Evolutionary conservation across 2,888 invertebrate genomes (phyloP).

Genomic region (Caenorhabditis sp.): DNA sequence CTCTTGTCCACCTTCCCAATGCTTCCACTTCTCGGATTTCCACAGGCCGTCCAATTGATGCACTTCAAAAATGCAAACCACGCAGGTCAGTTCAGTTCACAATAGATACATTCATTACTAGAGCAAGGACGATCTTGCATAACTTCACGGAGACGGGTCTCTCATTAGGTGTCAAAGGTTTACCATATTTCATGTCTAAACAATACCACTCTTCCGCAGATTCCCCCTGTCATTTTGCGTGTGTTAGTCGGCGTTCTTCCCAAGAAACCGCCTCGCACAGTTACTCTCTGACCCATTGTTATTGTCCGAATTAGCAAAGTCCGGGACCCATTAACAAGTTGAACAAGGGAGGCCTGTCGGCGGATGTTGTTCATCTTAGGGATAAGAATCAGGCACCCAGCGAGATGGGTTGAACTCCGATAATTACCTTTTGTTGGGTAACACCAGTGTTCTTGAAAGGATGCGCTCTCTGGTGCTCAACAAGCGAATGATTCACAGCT

Average conservation of each 20-base stretch:
- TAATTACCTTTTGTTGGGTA: conserved; percentile 58
- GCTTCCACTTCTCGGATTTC: conserved; percentile 38
- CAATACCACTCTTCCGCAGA: conserved; percentile 11
- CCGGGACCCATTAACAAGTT: conserved; percentile 55
- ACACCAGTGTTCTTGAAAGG: conserved; percentile 48
- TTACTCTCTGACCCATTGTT: conserved; percentile 37
- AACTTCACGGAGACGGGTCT: conserved; percentile 12
- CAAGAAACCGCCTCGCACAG: conserved; percentile 2
- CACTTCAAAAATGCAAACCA: conserved; percentile 22
- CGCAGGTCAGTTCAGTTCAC: conserved; percentile 48
- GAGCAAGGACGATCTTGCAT: conserved; percentile 6
- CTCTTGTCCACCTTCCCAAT: conserved; percentile 28
- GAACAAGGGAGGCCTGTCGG: conserved; percentile 43
- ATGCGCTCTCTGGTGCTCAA: conserved; percentile 45
- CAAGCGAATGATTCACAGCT: conserved; percentile 14
- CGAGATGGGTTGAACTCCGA: conserved; percentile 33
- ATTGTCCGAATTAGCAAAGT: conserved; percentile 47
- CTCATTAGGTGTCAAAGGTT: conserved; percentile 49
- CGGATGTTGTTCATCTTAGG: conserved; percentile 42
- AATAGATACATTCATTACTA: background rate
- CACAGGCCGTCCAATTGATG: conserved; percentile 28
- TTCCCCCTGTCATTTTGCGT: conserved; percentile 34
- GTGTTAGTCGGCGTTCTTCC: conserved; percentile 10
- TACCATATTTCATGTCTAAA: conserved; percentile 24
- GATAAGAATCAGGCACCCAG: conserved; percentile 38